Evolutionary conservation across 2,113 vertebrate genomes (phyloP).

Genomic region (Nycticebus coucang): DNA sequence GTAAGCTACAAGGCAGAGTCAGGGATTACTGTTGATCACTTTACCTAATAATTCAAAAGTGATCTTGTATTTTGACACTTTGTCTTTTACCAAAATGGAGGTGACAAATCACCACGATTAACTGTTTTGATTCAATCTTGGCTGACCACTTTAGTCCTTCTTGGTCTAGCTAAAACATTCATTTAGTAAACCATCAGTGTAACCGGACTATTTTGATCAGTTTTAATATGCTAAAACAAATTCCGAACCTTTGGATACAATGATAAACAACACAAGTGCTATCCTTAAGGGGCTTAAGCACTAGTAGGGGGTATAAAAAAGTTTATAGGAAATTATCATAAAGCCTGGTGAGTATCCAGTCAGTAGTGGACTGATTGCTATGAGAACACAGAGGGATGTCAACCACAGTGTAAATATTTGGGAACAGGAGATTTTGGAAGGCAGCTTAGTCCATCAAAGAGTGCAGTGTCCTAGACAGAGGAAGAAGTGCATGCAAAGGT

Average conservation of each 20-base stretch:
- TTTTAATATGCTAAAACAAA: neutral
- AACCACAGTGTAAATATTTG: neutral
- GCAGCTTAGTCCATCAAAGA: neutral
- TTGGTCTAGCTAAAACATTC: neutral
- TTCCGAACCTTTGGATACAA: neutral
- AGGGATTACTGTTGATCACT: neutral
- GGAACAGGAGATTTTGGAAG: neutral
- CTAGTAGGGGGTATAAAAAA: neutral
- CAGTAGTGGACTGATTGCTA: neutral
- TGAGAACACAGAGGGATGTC: neutral
- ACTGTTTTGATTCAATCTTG: neutral
- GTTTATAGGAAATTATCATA: neutral
- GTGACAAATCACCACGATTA: neutral
- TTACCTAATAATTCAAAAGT: neutral
- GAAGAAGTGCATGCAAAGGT: neutral
- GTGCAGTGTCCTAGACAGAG: neutral
- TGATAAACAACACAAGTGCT: neutral
- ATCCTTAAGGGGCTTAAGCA: neutral
- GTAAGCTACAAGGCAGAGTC: neutral
- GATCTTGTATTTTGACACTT: neutral
- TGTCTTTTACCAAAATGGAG: neutral
- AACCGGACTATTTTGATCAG: neutral
- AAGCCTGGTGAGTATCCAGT: neutral
- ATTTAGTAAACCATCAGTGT: neutral
- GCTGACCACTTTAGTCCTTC: neutral